Percentiles rank a stretch among this genome's conserved stretches.
phyloP scores from a whole-genome alignment of 2,888 invertebrate genomes.

The Drosophila heteroneura region DNA sequence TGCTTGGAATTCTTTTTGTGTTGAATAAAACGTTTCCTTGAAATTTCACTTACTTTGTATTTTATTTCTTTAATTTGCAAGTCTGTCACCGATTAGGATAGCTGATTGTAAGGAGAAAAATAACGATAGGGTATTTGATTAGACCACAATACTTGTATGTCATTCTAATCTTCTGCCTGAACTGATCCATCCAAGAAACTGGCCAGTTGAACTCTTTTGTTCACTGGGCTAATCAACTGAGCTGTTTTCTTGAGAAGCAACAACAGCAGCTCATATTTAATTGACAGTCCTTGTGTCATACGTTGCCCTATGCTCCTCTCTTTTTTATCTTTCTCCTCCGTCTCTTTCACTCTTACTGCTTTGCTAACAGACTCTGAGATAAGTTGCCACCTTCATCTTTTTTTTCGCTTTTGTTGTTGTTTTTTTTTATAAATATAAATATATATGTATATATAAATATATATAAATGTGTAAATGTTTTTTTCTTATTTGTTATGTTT shows the following conservation, averaged over 20 bases:
- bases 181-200: not conserved
- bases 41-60: not conserved
- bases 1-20: not conserved
- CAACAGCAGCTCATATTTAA: conserved; percentile 32
- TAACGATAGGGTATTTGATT: not conserved
- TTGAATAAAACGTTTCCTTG: not conserved
- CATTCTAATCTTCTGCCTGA: not conserved
- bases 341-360: conserved; percentile 9
- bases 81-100: not conserved
- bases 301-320: not conserved
- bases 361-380: conserved; percentile 13
- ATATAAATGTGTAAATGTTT: not conserved
- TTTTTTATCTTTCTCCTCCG: not conserved
- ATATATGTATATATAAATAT: not conserved
- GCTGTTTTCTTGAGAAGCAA: conserved; percentile 10
- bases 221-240: conserved; percentile 33
- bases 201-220: conserved; percentile 18
- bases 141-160: not conserved
- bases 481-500: conserved; percentile 22
- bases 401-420: conserved; percentile 7
- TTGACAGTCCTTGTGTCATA: conserved; percentile 44
- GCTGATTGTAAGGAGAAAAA: no score
- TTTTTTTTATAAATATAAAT: not conserved
- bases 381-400: conserved; percentile 48
- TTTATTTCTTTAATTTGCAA: not conserved